Evolutionary conservation across 2,113 vertebrate species (phyloP).

Genomic region (Eublepharis macularius): DNA sequence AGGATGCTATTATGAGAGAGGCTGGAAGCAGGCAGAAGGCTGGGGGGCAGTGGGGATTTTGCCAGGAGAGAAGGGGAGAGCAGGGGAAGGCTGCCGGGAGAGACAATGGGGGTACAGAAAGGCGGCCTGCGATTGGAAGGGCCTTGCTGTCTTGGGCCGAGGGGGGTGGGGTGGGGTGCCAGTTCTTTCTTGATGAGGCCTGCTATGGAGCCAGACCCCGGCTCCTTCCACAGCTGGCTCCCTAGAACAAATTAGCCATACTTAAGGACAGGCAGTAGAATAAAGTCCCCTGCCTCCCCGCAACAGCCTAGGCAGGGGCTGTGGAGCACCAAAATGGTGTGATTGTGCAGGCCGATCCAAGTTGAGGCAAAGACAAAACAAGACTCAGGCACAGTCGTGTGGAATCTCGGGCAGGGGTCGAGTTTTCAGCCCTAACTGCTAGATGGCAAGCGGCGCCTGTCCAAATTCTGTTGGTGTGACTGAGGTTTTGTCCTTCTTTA

Average conservation of each 20-base stretch:
- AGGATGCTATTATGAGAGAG: slow-evolving; percentile 83
- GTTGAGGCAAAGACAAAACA: not conserved
- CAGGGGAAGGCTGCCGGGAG: slow-evolving; percentile 55
- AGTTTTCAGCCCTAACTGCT: no score
- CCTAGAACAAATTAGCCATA: not conserved
- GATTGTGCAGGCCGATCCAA: not conserved
- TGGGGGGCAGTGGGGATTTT: slow-evolving; percentile 14
- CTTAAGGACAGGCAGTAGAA: not conserved
- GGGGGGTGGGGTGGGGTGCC: slow-evolving; percentile 37
- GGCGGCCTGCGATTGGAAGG: slow-evolving; percentile 27
- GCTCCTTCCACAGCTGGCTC: not conserved
- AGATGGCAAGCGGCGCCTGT: no score
- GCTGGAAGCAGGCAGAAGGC: slow-evolving; percentile 78
- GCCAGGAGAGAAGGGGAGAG: slow-evolving; percentile 45
- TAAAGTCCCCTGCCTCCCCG: no score
- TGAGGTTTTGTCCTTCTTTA: no score
- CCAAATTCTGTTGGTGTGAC: no score
- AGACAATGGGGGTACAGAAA: slow-evolving; percentile 45
- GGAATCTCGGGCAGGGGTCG: not conserved
- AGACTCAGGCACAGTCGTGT: not conserved
- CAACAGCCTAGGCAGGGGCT: not conserved
- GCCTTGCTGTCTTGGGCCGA: slow-evolving; percentile 31
- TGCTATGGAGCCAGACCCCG: slow-evolving; percentile 32
- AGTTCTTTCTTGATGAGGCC: slow-evolving; percentile 63
- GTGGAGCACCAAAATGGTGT: not conserved